phyloP scores from a whole-genome alignment of 2,113 vertebrate genomes.

The Phyllopteryx taeniolatus region DNA sequence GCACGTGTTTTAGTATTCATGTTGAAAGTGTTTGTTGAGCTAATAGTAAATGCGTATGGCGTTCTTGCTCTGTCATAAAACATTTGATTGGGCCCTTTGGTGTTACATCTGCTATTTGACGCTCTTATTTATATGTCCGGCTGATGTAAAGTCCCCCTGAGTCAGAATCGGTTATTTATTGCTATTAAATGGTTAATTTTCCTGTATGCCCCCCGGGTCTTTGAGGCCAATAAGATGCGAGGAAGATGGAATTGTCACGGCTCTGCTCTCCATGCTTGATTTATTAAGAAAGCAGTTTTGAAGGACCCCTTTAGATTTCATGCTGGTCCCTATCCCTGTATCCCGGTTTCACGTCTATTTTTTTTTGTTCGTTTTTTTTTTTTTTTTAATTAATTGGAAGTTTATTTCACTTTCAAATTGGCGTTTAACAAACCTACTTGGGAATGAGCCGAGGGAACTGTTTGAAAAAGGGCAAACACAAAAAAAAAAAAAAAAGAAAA shows the following conservation, averaged over 20 bases:
- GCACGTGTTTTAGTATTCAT: not conserved
- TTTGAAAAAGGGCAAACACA: not conserved
- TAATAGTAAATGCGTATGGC: conserved; percentile 8
- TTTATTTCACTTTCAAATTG: not conserved
- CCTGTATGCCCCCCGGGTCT: conserved; percentile 54
- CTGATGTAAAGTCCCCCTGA: conserved; percentile 56
- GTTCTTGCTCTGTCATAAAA: conserved; percentile 12
- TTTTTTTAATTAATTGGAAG: not conserved
- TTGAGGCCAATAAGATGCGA: conserved; percentile 43
- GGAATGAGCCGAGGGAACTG: not conserved
- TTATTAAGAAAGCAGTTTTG: conserved; percentile 45
- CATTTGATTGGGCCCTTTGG: conserved; percentile 24
- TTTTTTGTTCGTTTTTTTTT: not conserved
- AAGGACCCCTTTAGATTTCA: conserved; percentile 34
- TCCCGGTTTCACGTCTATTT: conserved; percentile 11
- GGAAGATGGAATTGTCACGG: conserved; percentile 58
- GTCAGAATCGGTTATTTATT: conserved; percentile 68
- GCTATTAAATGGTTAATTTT: conserved; percentile 71
- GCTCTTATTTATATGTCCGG: conserved; percentile 1
- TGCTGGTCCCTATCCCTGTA: conserved; percentile 1
- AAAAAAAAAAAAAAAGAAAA: no score
- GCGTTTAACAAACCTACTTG: not conserved
- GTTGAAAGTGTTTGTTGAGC: not conserved
- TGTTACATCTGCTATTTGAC: conserved; percentile 22
- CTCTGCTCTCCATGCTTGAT: conserved; percentile 48